Evolutionary conservation across 2,797 vertebrate genomes (phyloP).

Genomic region (Acrossocheilus fasciatus): DNA sequence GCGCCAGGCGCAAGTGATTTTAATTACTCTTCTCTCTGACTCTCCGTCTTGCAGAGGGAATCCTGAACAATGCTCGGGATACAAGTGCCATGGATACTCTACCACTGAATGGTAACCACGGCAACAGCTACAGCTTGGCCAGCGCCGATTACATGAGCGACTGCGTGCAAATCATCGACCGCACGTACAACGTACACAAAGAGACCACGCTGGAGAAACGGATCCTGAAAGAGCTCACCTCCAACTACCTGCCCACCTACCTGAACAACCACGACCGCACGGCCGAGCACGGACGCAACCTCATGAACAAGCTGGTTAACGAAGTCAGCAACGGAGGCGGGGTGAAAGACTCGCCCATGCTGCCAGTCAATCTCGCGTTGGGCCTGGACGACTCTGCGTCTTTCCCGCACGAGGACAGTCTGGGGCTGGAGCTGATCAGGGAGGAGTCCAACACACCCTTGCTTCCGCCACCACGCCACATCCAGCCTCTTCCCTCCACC

Average conservation of each 20-base stretch:
- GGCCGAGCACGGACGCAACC: constrained; percentile 92
- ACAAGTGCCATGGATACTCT: constrained; percentile 99
- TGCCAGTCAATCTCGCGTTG: constrained; percentile 75
- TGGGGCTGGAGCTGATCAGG: constrained; percentile 92
- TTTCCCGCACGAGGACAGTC: constrained; percentile 88
- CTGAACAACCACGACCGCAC: constrained; percentile 96
- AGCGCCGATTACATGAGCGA: constrained; percentile 97
- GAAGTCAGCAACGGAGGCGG: constrained; percentile 85
- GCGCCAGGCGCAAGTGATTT: constrained; percentile 4
- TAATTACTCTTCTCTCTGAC: constrained; percentile 58
- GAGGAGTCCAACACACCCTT: constrained; percentile 93
- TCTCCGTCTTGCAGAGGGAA: constrained; percentile 96
- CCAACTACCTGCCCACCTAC: constrained; percentile 97
- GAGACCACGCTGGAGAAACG: constrained; percentile 98
- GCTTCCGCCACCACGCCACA: constrained; percentile 85
- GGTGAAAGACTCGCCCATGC: constrained; percentile 84
- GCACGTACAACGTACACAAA: constrained; percentile 89
- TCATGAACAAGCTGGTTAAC: constrained; percentile 97
- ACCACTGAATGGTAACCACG: constrained; percentile 99
- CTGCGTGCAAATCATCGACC: constrained; percentile 98
- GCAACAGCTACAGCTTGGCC: constrained; percentile 98
- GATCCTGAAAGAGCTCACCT: constrained; percentile 98
- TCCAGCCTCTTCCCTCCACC: constrained; percentile 67
- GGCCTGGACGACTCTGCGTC: constrained; percentile 82
- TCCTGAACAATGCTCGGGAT: constrained; percentile 99